Base-by-base conservation (phyloP, 2,113 vertebrate species). In the Grallaria varia region DNA sequence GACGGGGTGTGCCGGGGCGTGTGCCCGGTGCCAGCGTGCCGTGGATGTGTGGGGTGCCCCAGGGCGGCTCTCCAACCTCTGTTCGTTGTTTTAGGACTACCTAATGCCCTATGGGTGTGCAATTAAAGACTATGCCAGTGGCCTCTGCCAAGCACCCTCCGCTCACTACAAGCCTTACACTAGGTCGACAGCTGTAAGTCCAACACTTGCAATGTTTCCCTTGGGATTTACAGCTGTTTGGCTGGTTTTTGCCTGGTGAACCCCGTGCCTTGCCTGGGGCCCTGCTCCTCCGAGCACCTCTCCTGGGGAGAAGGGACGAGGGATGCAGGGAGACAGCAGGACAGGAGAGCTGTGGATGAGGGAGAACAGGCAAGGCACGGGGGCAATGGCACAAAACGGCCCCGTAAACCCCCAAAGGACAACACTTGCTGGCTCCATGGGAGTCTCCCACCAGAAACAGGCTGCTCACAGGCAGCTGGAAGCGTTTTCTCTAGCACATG, bases 151-250 rank as follows among this genome's bases (percentile, higher is more conserved):
- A 81, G 93, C 88, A 37, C 96, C 96, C 87, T 91, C 96, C 14
- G 93, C 96, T 86, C 97, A 96, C 97, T 97, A 98, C 97, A 97
- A 96, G 96, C 96, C 97, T 97, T 97, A 97, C 86, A 0, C 93
- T 97, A 97, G 97, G 97, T 97, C 97, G 47, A 96, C 97, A 81
- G 94, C 96, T 81, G 97, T 98, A 98, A 98, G 97, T 98, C 95
- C 55, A 44, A 56, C 44, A 11, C 84, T 60, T 23, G 67, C 95
- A 67, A 93, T 80, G 96, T 96, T 97, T 78, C 94, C 95, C 67
- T 94, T 96, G 96, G 97, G 94, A 90, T 90, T 90, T 92, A 85
- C 2, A 12, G 56, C 25, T 17, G 1, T 44, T 73, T 6, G 45
- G 83, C 93, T 9, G 50, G 4, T 23, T 92, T 95, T 95, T 94